Conservation (phyloP, 2,797 vertebrate genomes). For the Varecia variegata region DNA sequence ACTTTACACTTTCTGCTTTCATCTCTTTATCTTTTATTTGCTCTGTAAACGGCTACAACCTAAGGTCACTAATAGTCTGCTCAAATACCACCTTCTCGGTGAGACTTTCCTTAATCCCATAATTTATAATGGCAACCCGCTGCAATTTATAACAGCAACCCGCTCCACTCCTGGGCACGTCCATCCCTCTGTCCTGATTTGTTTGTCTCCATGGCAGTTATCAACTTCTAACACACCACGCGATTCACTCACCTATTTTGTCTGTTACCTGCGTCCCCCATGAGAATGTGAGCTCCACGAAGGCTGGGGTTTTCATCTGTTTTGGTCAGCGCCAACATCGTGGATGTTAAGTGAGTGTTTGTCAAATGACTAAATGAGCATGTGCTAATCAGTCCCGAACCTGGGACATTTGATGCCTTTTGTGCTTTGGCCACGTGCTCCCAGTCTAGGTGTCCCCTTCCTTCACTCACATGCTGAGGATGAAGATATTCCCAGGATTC, state of each 20-base stretch:
- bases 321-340: background rate
- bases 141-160: background rate
- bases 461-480: background rate
- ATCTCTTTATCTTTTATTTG: conserved; percentile 15
- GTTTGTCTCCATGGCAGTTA: background rate
- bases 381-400: background rate
- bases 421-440: background rate
- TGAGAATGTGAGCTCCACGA: background rate
- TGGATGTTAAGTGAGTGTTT: background rate
- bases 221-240: background rate
- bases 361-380: background rate
- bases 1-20: background rate
- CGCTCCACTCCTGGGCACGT: background rate
- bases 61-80: background rate
- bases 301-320: background rate
- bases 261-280: background rate
- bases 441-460: background rate
- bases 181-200: background rate
- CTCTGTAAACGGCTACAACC: background rate
- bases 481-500: background rate
- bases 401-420: background rate
- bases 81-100: background rate
- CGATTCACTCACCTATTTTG: background rate
- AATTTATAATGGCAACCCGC: background rate
- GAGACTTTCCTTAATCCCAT: background rate